A percentile compares a stretch with the other conserved stretches of the same genome.
Evolutionary conservation across 2,888 invertebrate genomes (phyloP).

Genomic region (Notocelia uddmanniana): DNA sequence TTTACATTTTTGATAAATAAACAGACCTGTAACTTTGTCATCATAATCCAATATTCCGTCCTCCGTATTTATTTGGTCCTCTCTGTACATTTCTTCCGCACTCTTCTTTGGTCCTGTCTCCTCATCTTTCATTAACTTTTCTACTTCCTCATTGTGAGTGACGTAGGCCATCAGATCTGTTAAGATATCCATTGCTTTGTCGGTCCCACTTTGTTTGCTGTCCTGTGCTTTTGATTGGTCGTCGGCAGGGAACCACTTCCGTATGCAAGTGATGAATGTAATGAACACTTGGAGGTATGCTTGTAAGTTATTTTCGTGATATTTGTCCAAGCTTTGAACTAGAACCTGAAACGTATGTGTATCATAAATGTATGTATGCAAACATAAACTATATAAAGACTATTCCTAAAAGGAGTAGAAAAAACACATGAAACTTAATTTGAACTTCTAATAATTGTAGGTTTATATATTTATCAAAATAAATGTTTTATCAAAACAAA

Average conservation of each 20-base stretch:
- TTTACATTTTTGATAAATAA: neutral
- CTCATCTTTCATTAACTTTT: constrained; percentile 63
- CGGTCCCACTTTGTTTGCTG: constrained; percentile 12
- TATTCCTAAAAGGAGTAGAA: neutral
- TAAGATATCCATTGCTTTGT: constrained; percentile 62
- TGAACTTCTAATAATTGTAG: neutral
- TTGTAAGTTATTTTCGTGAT: constrained; percentile 84
- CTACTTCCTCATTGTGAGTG: constrained; percentile 65
- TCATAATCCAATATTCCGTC: constrained; percentile 69
- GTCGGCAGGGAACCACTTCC: constrained; percentile 81
- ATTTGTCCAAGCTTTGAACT: constrained; percentile 86
- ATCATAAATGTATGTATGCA: neutral
- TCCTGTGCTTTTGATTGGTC: constrained; percentile 27
- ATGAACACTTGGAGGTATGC: constrained; percentile 90
- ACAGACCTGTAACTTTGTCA: constrained; percentile 68
- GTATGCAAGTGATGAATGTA: constrained; percentile 87
- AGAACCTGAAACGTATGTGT: constrained; percentile 76
- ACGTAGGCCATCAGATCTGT: constrained; percentile 71
- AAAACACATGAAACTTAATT: neutral
- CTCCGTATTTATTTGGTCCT: constrained; percentile 75
- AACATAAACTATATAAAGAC: neutral
- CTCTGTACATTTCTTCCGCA: constrained; percentile 82
- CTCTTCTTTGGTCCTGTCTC: constrained; percentile 71
- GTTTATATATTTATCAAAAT: neutral
- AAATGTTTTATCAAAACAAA: no score